Conservation (phyloP, 2,113 vertebrate species). For the Tachycineta bicolor region DNA sequence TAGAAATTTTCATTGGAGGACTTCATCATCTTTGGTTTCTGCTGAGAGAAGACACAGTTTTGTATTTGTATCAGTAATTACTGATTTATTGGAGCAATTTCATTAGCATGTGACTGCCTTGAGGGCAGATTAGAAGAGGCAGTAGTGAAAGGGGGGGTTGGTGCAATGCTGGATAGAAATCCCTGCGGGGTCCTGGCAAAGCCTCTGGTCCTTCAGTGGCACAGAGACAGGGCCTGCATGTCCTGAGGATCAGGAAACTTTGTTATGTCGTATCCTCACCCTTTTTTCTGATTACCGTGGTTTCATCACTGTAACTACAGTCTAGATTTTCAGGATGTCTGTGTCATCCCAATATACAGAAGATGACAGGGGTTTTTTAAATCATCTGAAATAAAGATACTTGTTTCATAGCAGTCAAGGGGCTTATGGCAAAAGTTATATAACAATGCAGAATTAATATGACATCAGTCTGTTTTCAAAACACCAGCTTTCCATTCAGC, state of each 20-base stretch:
- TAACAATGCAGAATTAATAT: neutral
- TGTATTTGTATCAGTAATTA: neutral
- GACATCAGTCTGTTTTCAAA: neutral
- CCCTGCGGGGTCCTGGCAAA: neutral
- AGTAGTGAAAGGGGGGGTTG: neutral
- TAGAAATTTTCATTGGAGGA: neutral
- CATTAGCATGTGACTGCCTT: neutral
- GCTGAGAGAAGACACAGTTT: neutral
- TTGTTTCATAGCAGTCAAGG: neutral
- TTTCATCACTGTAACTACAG: neutral
- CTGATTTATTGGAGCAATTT: neutral
- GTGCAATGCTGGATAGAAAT: neutral
- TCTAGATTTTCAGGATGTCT: neutral
- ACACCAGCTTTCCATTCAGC: neutral
- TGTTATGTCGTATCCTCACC: neutral
- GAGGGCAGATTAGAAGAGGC: neutral
- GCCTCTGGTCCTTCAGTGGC: neutral
- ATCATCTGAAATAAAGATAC: neutral
- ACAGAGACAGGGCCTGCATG: neutral
- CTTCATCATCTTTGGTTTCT: neutral
- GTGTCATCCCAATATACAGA: neutral
- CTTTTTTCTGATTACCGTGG: neutral
- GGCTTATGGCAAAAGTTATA: neutral
- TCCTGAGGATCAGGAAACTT: neutral
- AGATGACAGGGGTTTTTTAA: neutral